phyloP scores from a whole-genome alignment of 64 coral and sea anemone genomes.

The Pocillopora damicornis region DNA sequence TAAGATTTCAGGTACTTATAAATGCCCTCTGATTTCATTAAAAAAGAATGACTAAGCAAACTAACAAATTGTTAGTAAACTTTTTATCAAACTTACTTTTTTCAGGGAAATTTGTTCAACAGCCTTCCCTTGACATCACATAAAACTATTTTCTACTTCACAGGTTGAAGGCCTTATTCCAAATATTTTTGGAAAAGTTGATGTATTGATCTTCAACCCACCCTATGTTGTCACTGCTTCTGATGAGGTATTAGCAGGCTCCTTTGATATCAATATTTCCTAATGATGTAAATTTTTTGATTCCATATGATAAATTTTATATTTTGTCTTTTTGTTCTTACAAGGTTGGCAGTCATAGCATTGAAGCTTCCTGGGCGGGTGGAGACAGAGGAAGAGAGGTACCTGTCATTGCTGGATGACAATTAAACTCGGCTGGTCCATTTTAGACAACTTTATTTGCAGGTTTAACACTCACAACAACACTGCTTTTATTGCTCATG shows the following conservation, averaged over 20 bases:
- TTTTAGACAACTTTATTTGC: no score
- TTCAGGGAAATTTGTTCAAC: no score
- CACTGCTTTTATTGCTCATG: no score
- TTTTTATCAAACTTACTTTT: no score
- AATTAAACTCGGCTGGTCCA: no score
- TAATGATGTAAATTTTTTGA: no score
- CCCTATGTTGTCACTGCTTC: conserved; percentile 95
- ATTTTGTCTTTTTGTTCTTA: background rate
- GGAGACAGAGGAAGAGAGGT: conserved; percentile 85
- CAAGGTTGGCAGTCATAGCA: conserved; percentile 66
- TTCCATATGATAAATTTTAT: background rate
- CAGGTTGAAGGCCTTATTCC: conserved; percentile 61
- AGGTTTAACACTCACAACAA: no score
- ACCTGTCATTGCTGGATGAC: background rate
- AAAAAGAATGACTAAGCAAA: no score
- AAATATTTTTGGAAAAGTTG: conserved; percentile 60
- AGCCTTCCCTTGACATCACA: no score
- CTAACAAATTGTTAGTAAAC: no score
- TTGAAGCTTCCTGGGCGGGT: conserved; percentile 94
- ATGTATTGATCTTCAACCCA: conserved; percentile 89
- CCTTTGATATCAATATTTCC: background rate
- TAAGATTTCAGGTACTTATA: no score
- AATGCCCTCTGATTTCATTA: no score
- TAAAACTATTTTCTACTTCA: background rate
- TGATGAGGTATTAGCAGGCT: conserved; percentile 53